Conservation (phyloP, 1,140 invertebrate species). For the Caenorhabditis remanei region DNA sequence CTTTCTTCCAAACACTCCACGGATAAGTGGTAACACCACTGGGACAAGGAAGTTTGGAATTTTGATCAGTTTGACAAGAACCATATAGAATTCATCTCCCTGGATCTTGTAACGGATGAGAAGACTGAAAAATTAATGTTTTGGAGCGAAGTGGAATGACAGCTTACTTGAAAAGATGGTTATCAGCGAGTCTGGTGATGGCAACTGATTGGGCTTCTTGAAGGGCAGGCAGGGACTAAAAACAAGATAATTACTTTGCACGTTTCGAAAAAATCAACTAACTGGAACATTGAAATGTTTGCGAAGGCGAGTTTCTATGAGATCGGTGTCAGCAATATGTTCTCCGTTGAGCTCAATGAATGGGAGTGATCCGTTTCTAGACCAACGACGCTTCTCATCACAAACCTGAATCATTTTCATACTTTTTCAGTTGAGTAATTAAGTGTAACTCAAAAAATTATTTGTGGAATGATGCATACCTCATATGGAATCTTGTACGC, state of each 20-base stretch:
- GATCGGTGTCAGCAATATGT: constrained; percentile 75
- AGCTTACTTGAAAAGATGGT: constrained; percentile 15
- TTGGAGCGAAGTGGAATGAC: background rate
- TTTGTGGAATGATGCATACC: constrained; percentile 80
- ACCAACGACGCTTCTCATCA: constrained; percentile 49
- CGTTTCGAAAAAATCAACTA: background rate
- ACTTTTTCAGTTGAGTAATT: too few species aligned
- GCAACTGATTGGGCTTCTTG: constrained; percentile 34
- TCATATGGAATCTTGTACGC: constrained; percentile 91
- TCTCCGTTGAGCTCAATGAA: constrained; percentile 76
- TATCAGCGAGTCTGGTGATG: constrained; percentile 3
- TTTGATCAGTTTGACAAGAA: background rate
- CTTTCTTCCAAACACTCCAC: constrained; percentile 26
- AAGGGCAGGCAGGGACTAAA: background rate
- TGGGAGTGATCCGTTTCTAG: constrained; percentile 60
- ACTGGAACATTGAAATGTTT: constrained; percentile 67
- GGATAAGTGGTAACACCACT: background rate
- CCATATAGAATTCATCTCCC: background rate
- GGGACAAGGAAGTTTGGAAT: background rate
- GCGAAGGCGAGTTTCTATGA: constrained; percentile 70
- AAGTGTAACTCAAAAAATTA: background rate
- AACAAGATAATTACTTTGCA: background rate
- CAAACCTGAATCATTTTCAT: constrained; percentile 17
- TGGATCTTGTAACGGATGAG: constrained; percentile 34
- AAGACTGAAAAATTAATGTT: background rate